Percentiles rank a stretch among this genome's conserved stretches.
Conservation (phyloP, 2,113 vertebrate species). For the Aphyosemion australe region DNA sequence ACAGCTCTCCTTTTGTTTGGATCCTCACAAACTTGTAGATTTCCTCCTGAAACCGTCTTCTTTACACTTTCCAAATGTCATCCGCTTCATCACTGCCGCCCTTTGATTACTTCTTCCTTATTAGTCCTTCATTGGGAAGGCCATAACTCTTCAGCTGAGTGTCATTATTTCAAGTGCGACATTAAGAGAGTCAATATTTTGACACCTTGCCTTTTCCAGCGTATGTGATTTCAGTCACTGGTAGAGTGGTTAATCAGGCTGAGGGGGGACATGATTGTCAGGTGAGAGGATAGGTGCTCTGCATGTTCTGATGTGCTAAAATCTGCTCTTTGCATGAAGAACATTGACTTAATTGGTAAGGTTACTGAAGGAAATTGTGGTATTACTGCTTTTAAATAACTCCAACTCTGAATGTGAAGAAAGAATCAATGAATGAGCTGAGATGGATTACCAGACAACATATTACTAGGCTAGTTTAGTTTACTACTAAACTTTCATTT, state of each 20-base stretch:
- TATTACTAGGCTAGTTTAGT: no score
- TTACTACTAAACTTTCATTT: no score
- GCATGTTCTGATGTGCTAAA: conserved; percentile 23
- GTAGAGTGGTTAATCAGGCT: conserved; percentile 50
- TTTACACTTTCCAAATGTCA: conserved; percentile 69
- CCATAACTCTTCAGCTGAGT: conserved; percentile 54
- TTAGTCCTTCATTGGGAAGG: conserved; percentile 56
- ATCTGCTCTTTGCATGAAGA: conserved; percentile 31
- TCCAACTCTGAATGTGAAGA: no score
- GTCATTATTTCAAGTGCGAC: conserved; percentile 69
- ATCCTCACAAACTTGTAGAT: conserved; percentile 36
- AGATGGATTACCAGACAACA: no score
- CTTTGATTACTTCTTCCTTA: conserved; percentile 64
- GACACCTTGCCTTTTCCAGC: conserved; percentile 58
- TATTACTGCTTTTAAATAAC: no score
- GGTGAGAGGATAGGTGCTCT: conserved; percentile 62
- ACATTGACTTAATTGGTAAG: background rate
- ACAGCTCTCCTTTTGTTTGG: conserved; percentile 51
- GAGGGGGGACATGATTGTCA: conserved; percentile 50
- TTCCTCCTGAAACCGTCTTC: conserved; percentile 36
- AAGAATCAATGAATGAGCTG: no score
- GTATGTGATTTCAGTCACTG: conserved; percentile 62
- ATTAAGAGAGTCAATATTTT: conserved; percentile 76
- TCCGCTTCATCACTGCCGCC: conserved; percentile 62
- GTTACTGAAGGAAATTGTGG: background rate